phyloP scores from a whole-genome alignment of 2,113 vertebrate species.

The Pseudopodoces humilis region DNA sequence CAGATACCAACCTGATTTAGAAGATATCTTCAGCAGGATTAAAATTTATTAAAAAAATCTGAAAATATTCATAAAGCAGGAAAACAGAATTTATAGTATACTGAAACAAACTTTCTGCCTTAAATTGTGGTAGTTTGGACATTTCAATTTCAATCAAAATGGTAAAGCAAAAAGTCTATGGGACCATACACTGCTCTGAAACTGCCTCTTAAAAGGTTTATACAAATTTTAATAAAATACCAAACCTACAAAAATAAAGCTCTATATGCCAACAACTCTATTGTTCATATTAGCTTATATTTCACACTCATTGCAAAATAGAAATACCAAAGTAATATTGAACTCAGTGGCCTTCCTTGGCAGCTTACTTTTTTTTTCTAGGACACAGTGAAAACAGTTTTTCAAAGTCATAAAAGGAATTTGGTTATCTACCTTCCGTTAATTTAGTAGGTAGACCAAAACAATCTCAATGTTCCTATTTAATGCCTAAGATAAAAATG shows the following conservation, averaged over 20 bases:
- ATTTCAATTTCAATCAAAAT: neutral
- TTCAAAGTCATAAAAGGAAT: neutral
- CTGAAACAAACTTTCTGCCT: neutral
- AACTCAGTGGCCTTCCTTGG: neutral
- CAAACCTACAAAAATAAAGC: neutral
- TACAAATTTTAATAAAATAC: neutral
- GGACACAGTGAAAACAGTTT: neutral
- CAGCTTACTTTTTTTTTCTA: neutral
- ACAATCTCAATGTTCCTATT: neutral
- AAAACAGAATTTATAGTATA: neutral
- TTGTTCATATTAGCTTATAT: neutral
- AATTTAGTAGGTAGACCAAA: neutral
- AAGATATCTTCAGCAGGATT: neutral
- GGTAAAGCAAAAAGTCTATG: neutral
- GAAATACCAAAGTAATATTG: neutral
- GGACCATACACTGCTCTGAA: neutral
- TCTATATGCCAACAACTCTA: neutral
- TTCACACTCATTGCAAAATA: neutral
- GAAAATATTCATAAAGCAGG: neutral
- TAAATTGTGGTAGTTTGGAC: neutral
- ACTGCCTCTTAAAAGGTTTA: neutral
- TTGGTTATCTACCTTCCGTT: neutral
- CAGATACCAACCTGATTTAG: neutral
- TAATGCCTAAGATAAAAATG: neutral
- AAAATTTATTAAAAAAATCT: constrained; percentile 4